A percentile compares a stretch with the other conserved stretches of the same genome.
These are phyloP conservation scores for Glaucidium brasilianum DNA, from an alignment of 2,113 vertebrate species.

Conservation along the genomic window DNA sequence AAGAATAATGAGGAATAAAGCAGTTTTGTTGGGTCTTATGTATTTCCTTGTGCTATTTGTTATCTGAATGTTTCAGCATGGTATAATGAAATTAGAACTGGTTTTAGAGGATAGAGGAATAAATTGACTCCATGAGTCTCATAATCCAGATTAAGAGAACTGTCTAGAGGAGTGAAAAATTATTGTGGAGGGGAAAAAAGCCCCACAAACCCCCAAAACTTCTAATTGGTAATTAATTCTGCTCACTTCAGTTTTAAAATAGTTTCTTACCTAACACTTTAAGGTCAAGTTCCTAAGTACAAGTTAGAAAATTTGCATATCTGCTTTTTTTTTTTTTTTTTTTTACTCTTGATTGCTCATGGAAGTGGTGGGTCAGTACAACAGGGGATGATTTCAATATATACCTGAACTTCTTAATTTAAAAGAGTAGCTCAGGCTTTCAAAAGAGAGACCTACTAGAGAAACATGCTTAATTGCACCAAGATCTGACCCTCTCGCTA, in stretches of 20 bases:
- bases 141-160: background rate
- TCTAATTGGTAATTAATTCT: background rate
- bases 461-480: background rate
- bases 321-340: no score
- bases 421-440: background rate
- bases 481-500: fast-evolving
- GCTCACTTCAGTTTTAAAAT: background rate
- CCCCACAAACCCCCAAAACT: background rate
- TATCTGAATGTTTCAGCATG: background rate
- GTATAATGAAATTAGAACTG: background rate
- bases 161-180: background rate
- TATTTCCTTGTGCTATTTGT: background rate
- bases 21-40: background rate
- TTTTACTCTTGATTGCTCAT: background rate
- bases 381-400: background rate
- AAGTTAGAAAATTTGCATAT: background rate
- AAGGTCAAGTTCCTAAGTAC: background rate
- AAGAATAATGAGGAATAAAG: background rate
- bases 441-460: background rate
- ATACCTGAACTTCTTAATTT: background rate
- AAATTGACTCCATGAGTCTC: background rate
- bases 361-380: background rate
- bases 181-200: no score
- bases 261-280: background rate
- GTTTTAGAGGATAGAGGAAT: background rate